Evolutionary conservation across 2,113 vertebrate species (phyloP), one percentile per base, ranked within the genome.

Genomic region (Pelobates fuscus): DNA sequence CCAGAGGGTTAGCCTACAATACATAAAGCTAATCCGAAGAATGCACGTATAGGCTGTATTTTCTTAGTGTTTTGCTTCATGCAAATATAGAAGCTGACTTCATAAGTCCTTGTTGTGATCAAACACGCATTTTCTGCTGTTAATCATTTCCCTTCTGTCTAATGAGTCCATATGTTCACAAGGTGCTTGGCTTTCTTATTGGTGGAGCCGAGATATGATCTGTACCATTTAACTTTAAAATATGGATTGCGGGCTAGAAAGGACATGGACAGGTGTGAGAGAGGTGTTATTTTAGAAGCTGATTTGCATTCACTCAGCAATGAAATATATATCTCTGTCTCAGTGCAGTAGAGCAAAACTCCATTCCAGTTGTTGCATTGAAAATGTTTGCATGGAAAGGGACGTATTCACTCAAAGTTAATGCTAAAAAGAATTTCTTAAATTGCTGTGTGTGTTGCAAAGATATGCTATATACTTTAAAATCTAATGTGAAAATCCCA

Each of bases 81-180:
- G 17, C 14, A 59, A 11, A 25, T 37, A 24, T 24, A 5, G 14
- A 20, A 14, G 57, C 3, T 58, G 23, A 26, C 23, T 29, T n/a
- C 11, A 55, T 12, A 23, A 55, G 21, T 55, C 52, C n/a, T 20
- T 55, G 52, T 55, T 21, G n/a, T 21, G 46, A 52, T 20, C n/a
- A 55, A 55, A 55, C n/a, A 8, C 14, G n/a, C n/a, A 21, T 23
- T 55, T 55, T 21, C 4, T 55, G 2, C 20, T 20, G 52, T 55
- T 55, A 55, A 21, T 21, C 2, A 55, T 55, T 55, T 20, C 21
- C 32, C 52, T 23, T 55, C 52, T 21, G 4, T 1, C 52, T 23
- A 55, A 52, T 52, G 46, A 5, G 52, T 55, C 52, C 52, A 55
- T 55, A 55, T 55, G 52, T 55, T 55, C 52, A 55, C 20, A 49